Base-by-base conservation (phyloP, 2,888 invertebrate genomes). In the Athrips mouffetella region DNA sequence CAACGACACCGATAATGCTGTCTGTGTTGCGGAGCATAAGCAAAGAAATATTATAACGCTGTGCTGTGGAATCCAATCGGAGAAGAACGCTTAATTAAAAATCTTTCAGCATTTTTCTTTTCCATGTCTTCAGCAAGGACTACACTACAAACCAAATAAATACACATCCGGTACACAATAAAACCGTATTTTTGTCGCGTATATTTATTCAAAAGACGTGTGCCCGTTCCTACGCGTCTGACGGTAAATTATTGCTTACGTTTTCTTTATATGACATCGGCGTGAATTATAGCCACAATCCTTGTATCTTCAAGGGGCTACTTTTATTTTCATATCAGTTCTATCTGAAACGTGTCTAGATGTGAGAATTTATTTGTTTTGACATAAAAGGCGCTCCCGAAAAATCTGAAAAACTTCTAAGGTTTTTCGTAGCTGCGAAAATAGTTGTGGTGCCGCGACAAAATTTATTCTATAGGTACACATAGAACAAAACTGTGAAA, bases 221-320 rank as follows among this genome's bases (percentile, higher is more conserved):
- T 49, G 41, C 25, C 49, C 25, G 31, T 20, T 18, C 39, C 31
- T 41, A 40, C 45, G 42, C 13, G 25, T 18, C 33, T 16, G 8
- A 27, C 47, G n/a, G 47, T 55, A 51, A 57, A 55, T 59, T 55
- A 59, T 59, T 53, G 47, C 53, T 25, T 51, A 54, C 49, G 50
- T 51, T 53, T 51, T 55, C 52, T 57, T 53, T 52, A 53, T 57
- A 42, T 41, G 53, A 53, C 59, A 48, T 48, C 33, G 46, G 45
- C 48, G 42, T 53, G 54, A 58, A 54, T 53, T 56, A 58, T 56
- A 21, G 25, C 40, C 23, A 21, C n/a, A 45, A 49, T 51, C 52
- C 40, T 39, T 40, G 47, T 21, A 45, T 33, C 33, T 8, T 31
- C 21, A 21, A 42, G 25, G 25, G 27, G 18, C 29, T 45, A 33